phyloP scores from a whole-genome alignment of 2,113 vertebrate species.

The Oryzias woworae region DNA sequence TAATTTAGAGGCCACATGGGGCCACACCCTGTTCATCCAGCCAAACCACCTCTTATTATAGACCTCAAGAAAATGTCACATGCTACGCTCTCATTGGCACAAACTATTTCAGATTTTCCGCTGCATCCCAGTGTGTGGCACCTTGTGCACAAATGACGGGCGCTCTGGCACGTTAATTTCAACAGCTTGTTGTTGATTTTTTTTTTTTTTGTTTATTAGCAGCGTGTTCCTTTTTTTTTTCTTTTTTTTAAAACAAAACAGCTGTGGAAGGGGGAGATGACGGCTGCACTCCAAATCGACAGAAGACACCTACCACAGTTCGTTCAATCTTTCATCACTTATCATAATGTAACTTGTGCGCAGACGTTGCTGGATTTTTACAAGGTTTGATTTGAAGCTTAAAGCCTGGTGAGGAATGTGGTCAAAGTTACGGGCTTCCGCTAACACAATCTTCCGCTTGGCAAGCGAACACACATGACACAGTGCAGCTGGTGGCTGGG shows the following conservation, averaged over 20 bases:
- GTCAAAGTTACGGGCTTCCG: conserved; percentile 59
- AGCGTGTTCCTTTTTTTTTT: conserved; percentile 34
- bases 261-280: conserved; percentile 34
- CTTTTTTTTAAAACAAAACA: conserved; percentile 45
- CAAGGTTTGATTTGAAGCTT: conserved; percentile 60
- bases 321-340: conserved; percentile 59
- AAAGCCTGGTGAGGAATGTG: conserved; percentile 52
- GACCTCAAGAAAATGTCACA: conserved; percentile 66
- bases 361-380: conserved; percentile 55
- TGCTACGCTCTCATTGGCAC: conserved; percentile 49
- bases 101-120: conserved; percentile 57
- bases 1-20: conserved; percentile 70
- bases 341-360: conserved; percentile 52
- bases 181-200: conserved; percentile 69
- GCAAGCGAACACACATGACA: conserved; percentile 43
- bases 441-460: conserved; percentile 52
- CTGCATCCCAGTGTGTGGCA: conserved; percentile 30
- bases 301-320: conserved; percentile 44
- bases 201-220: conserved; percentile 47
- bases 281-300: conserved; percentile 52
- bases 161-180: conserved; percentile 49
- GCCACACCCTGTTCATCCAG: conserved; percentile 65
- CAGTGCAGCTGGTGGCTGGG: conserved; percentile 60
- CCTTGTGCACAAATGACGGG: conserved; percentile 28
- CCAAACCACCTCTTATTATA: conserved; percentile 74